Evolutionary conservation across 2,113 vertebrate species (phyloP), one percentile per base, ranked within the genome.

Genomic region (human (Homo sapiens)): DNA sequence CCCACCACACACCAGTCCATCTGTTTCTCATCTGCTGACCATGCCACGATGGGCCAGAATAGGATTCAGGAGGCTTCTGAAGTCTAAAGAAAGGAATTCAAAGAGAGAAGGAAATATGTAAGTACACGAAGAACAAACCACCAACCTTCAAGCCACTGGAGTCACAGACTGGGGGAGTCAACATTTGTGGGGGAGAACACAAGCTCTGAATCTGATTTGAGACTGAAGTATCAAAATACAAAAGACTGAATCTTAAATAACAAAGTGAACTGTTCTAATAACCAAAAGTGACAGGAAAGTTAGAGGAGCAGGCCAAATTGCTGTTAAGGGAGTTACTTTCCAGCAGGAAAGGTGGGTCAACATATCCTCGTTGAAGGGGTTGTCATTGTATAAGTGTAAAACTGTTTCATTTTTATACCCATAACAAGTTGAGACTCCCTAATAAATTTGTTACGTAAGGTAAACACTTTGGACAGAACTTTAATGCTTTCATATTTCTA

Each of bases 401-500:
- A 85, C 8, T 0, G 20, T 78, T 93, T 87, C 61, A 22, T 86
- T 95, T 93, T 89, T 94, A 78, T 88, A 92, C 8, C 72, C 78
- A 85, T 64, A 40, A 78, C 40, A 59, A 64, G 80, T 45, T 95
- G 59, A 94, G 81, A 90, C 40, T 84, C 84, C 68, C 81, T 94
- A 86, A 73, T 96, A 96, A 88, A 94, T 92, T 92, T 90, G 78
- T 92, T 96, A 89, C n/a, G 86, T 94, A 95, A 97, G 52, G 76
- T 73, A 92, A 96, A 83, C 64, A 81, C 86, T 94, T 95, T 78
- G 45, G 72, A 86, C 70, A 95, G 45, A 90, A 75, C 82, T 68
- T 23, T 78, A 75, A 88, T 89, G 64, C 94, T 91, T 97, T 97
- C 94, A 43, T 92, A 68, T 80, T 95, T 79, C 90, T 93, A 91